Evolutionary conservation across 2,113 vertebrate genomes (phyloP).

Genomic region (Elephas maximus): DNA sequence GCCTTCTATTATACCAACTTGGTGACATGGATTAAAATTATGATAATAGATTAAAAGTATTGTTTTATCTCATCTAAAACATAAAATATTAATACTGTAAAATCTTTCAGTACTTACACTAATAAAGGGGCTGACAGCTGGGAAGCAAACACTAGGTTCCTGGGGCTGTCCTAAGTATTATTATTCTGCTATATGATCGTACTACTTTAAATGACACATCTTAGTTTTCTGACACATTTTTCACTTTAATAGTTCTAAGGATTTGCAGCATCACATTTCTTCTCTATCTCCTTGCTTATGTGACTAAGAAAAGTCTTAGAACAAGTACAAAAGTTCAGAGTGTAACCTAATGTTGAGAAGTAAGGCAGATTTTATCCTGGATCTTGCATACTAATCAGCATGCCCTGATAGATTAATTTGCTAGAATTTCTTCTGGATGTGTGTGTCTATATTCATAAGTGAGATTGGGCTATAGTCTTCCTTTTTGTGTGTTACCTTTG

Average conservation of each 20-base stretch:
- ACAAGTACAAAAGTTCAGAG: neutral
- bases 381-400: neutral
- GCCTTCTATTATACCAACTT: conserved; percentile 66
- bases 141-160: conserved; percentile 40
- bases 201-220: conserved; percentile 59
- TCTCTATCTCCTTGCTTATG: conserved; percentile 48
- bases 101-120: conserved; percentile 30
- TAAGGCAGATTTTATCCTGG: neutral
- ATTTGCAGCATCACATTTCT: conserved; percentile 73
- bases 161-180: conserved; percentile 61
- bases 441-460: neutral
- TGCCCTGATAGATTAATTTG: neutral
- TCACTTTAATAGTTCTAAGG: conserved; percentile 66
- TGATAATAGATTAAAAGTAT: conserved; percentile 76
- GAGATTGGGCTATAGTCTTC: neutral
- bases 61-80: conserved; percentile 79
- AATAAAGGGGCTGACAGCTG: conserved; percentile 27
- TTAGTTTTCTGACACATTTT: conserved; percentile 74
- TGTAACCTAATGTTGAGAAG: neutral
- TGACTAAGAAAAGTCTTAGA: conserved; percentile 68
- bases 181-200: conserved; percentile 71
- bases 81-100: conserved; percentile 65
- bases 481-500: conserved; percentile 38
- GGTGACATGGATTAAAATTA: conserved; percentile 70
- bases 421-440: neutral